phyloP scores from a whole-genome alignment of 2,888 invertebrate genomes.

The Coelopa pilipes region DNA sequence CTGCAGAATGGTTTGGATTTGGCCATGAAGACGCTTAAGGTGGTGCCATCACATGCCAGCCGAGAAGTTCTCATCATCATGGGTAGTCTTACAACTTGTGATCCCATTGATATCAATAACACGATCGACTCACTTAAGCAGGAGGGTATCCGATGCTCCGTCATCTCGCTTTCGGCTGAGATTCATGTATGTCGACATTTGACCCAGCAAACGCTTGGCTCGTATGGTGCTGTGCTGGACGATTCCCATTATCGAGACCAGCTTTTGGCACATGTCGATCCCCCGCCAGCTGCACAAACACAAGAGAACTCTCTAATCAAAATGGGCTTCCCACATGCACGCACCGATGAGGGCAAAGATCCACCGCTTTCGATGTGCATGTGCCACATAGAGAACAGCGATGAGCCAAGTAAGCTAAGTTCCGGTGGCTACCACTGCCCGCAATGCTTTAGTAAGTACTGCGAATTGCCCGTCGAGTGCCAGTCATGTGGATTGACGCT shows the following conservation, averaged over 20 bases:
- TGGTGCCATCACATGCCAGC: slow-evolving; percentile 94
- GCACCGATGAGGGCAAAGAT: slow-evolving; percentile 72
- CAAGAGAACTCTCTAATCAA: slow-evolving; percentile 85
- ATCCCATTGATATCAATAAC: slow-evolving; percentile 89
- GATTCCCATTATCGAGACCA: slow-evolving; percentile 80
- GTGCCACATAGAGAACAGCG: slow-evolving; percentile 86
- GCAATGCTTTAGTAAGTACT: slow-evolving; percentile 98
- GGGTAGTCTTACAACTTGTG: slow-evolving; percentile 95
- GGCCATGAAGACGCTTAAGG: slow-evolving; percentile 83
- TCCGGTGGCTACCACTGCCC: slow-evolving; percentile 88
- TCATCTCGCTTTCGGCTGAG: slow-evolving; percentile 96
- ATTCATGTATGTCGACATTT: slow-evolving; percentile 89
- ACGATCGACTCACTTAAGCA: slow-evolving; percentile 82
- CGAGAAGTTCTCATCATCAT: slow-evolving; percentile 91
- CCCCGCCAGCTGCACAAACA: slow-evolving; percentile 77
- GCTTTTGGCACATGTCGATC: slow-evolving; percentile 74
- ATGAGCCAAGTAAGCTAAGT: slow-evolving; percentile 75
- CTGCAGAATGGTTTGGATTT: slow-evolving; percentile 94
- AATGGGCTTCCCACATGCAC: slow-evolving; percentile 95
- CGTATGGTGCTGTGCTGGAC: slow-evolving; percentile 87
- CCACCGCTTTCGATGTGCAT: slow-evolving; percentile 88
- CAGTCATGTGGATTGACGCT: slow-evolving; percentile 93
- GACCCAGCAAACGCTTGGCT: slow-evolving; percentile 86
- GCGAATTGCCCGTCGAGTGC: slow-evolving; percentile 97
- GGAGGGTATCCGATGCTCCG: slow-evolving; percentile 90